Conservation (phyloP, 2,888 invertebrate species). For the Oeneis ivallda region DNA sequence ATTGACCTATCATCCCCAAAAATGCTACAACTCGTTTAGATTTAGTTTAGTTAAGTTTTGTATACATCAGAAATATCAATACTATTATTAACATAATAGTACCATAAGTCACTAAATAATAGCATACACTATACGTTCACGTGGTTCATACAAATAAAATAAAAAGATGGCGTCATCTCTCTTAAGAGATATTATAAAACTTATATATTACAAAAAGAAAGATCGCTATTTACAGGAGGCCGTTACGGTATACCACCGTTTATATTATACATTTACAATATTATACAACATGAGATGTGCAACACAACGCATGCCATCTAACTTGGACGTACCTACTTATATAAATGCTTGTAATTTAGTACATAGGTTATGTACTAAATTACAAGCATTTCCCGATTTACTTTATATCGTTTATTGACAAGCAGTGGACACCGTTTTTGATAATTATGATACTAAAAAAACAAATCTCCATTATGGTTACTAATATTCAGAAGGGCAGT, state of each 20-base stretch:
- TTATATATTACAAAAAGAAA: conserved; percentile 49
- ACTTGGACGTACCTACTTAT: background rate
- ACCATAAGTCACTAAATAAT: conserved; percentile 35
- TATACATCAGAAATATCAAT: conserved; percentile 6
- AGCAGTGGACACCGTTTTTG: too few species aligned
- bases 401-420: too few species aligned
- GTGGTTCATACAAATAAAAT: conserved; percentile 27
- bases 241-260: conserved; percentile 54
- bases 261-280: conserved; percentile 64
- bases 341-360: too few species aligned
- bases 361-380: too few species aligned
- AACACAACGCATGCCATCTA: conserved; percentile 16
- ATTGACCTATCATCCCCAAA: too few species aligned
- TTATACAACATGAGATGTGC: conserved; percentile 56
- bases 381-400: too few species aligned
- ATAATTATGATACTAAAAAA: too few species aligned
- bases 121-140: conserved; percentile 1
- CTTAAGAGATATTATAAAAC: conserved; percentile 43
- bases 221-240: conserved; percentile 75
- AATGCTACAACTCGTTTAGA: background rate
- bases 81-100: conserved; percentile 33
- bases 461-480: too few species aligned
- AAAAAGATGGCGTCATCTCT: conserved; percentile 47
- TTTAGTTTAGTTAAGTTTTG: conserved; percentile 16
- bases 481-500: too few species aligned